Evolutionary conservation across 2,797 vertebrate genomes (phyloP).

Genomic region (Myotis myotis): DNA sequence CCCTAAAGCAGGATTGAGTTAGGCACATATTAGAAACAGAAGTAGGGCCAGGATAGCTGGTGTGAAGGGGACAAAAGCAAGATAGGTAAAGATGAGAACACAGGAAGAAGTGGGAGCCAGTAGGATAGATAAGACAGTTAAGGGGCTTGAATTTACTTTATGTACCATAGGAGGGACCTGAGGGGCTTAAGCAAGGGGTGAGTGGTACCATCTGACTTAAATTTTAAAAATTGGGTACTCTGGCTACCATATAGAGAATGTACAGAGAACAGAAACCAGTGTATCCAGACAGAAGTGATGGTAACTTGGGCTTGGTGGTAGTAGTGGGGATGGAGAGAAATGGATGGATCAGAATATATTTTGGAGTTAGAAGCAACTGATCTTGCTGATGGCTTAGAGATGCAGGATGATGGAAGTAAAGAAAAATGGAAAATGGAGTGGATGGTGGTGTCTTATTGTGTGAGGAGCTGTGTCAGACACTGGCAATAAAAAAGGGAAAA

Average conservation of each 20-base stretch:
- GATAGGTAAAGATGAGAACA: background rate
- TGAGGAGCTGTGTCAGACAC: background rate
- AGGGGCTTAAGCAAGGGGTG: background rate
- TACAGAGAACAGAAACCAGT: background rate
- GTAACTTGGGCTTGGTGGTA: background rate
- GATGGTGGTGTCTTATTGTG: background rate
- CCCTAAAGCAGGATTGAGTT: background rate
- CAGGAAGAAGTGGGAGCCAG: background rate
- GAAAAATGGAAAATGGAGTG: background rate
- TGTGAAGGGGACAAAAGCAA: background rate
- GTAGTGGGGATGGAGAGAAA: background rate
- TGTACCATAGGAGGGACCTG: background rate
- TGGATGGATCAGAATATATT: background rate
- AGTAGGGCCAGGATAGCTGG: background rate
- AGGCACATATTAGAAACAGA: background rate
- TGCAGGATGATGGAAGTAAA: background rate
- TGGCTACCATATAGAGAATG: background rate
- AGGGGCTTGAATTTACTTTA: background rate
- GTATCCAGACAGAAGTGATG: background rate
- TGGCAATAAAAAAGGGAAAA: background rate
- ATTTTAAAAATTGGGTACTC: background rate
- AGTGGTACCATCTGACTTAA: background rate
- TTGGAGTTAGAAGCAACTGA: background rate
- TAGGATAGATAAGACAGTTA: background rate
- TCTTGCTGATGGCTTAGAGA: background rate